A percentile compares a stretch with the other conserved stretches of the same genome.
Conservation (phyloP, 2,113 vertebrate species). For the Taxidea taxus region DNA sequence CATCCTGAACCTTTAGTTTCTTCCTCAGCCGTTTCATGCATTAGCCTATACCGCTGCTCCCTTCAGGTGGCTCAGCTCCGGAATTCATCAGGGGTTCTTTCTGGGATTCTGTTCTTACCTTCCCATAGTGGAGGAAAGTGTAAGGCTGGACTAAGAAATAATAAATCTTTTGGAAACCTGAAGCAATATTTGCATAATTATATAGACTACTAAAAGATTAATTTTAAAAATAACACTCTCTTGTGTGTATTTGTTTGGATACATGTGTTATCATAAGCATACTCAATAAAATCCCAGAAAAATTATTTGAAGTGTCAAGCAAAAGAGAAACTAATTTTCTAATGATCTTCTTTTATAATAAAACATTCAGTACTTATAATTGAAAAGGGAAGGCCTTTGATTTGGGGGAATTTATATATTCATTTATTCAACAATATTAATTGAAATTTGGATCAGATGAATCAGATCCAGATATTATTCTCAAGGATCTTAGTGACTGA, state of each 20-base stretch:
- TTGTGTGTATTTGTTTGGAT: constrained; percentile 30
- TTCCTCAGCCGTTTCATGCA: not conserved
- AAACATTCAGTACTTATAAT: constrained; percentile 30
- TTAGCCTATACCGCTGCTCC: not conserved
- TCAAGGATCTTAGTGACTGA: constrained; percentile 6
- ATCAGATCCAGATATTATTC: not conserved
- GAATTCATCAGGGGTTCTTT: not conserved
- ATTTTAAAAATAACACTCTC: not conserved
- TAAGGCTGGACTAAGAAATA: not conserved
- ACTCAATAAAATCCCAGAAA: constrained; percentile 34
- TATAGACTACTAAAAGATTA: not conserved
- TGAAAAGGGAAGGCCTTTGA: constrained; percentile 44
- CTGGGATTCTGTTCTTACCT: not conserved
- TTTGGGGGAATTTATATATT: not conserved
- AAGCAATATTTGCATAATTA: constrained; percentile 17
- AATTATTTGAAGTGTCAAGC: constrained; percentile 32
- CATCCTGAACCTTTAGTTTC: not conserved
- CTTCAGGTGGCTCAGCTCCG: not conserved
- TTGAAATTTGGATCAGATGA: constrained; percentile 36
- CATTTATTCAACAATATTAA: constrained; percentile 45
- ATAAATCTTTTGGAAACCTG: not conserved
- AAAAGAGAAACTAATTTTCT: constrained; percentile 47
- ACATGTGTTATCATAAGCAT: not conserved
- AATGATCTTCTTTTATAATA: constrained; percentile 40
- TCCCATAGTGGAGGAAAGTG: not conserved